Base-by-base conservation (phyloP, 2,888 invertebrate species). In the Cosmia pyralina region DNA sequence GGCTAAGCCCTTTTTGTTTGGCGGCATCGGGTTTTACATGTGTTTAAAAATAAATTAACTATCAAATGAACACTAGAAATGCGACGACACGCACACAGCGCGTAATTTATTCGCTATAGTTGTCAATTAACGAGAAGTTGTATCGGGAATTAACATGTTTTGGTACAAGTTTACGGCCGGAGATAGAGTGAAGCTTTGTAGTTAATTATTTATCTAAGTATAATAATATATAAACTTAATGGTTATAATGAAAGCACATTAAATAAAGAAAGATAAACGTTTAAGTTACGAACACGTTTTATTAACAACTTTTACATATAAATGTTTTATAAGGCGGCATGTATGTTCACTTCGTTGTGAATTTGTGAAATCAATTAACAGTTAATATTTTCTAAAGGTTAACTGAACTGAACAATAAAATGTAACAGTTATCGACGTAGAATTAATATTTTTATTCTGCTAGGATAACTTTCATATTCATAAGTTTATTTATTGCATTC, bases 21-120 rank as follows among this genome's bases (percentile, higher is more conserved):
- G 81, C 83, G 83, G 76, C 79, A 69, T 77, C 66, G 64, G 57
- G 81, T 79, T 75, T 80, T 79, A 86, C 85, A 86, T 85, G 73
- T 84, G 86, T 81, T 84, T 86, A 86, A 86, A 87, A 86, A 85
- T 86, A 86, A 86, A 86, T 84, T 80, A 86, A 84, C 83, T 75
- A 84, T 85, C 74, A 84, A 87, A 87, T 83, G 84, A 85, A 85
- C 84, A 81, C 81, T 84, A 83, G 85, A 80, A 85, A 84, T 86
- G 84, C 81, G 46, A 44, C 44, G 74, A 60, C 86, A 86, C 76
- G 85, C 59, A 65, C 80, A 46, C 60, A 41, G 38, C 63, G 19
- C 10, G 76, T 73, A 77, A 86, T 82, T 82, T 85, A 86, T 86
- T 78, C 84, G 74, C 76, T 69, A 53, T 62, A 84, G 72, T 79